phyloP scores from a whole-genome alignment of 2,888 invertebrate species.

The Octodonta nipae region DNA sequence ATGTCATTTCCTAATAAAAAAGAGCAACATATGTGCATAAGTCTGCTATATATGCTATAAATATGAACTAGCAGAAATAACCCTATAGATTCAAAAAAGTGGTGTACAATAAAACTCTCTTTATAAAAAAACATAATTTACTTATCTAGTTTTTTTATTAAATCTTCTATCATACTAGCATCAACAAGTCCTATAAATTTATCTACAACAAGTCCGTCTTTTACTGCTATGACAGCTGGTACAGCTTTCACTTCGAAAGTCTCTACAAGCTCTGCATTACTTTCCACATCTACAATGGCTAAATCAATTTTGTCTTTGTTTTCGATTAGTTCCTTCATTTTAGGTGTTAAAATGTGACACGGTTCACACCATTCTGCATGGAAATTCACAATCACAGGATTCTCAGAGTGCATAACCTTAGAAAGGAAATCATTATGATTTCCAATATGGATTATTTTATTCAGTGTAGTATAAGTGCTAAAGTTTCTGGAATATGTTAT shows the following conservation, averaged over 20 bases:
- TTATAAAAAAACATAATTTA: slow-evolving; percentile 14
- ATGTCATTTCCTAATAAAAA: too few species aligned
- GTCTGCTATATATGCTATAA: too few species aligned
- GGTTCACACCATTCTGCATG: slow-evolving; percentile 88
- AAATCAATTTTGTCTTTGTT: slow-evolving; percentile 59
- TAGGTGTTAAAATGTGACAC: slow-evolving; percentile 74
- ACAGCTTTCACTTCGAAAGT: slow-evolving; percentile 74
- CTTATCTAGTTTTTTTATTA: slow-evolving; percentile 49
- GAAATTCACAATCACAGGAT: slow-evolving; percentile 80
- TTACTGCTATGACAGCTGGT: slow-evolving; percentile 68
- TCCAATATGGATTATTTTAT: slow-evolving; percentile 42
- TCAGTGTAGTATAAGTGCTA: slow-evolving; percentile 22
- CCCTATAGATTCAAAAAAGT: too few species aligned
- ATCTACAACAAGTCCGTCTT: slow-evolving; percentile 69
- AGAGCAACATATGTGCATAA: too few species aligned
- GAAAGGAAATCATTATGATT: slow-evolving; percentile 65
- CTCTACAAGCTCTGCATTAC: slow-evolving; percentile 67
- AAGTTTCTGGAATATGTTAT: slow-evolving; percentile 8
- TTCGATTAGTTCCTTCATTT: slow-evolving; percentile 62
- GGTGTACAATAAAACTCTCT: too few species aligned
- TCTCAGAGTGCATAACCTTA: slow-evolving; percentile 72
- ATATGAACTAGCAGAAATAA: too few species aligned
- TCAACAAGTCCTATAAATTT: slow-evolving; percentile 81
- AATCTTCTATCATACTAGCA: slow-evolving; percentile 62
- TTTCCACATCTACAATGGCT: slow-evolving; percentile 71